These are phyloP conservation scores for Romanomermis culicivorax DNA, from an alignment of 2,888 invertebrate genomes.

Conservation along the genomic window DNA sequence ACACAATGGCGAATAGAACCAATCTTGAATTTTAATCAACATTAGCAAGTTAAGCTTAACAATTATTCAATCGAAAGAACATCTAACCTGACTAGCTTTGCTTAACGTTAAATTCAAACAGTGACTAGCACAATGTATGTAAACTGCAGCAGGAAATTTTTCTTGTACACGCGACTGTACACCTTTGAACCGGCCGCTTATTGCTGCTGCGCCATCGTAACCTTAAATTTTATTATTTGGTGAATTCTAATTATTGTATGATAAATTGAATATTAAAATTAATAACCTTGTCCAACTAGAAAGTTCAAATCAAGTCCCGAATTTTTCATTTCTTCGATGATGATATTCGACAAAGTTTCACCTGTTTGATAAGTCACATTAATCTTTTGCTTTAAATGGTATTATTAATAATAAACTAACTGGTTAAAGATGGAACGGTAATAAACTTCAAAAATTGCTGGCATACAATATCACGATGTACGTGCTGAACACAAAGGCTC, in stretches of 20 bases:
- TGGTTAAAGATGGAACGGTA: conserved; percentile 10
- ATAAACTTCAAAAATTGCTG: conserved; percentile 13
- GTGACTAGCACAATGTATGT: conserved; percentile 15
- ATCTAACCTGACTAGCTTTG: conserved; percentile 9
- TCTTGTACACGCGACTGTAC: conserved; percentile 18
- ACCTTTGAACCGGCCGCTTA: conserved; percentile 17
- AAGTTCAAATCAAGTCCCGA: not conserved
- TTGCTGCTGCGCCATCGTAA: conserved; percentile 21
- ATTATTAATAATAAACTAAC: too few species aligned
- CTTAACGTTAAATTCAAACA: conserved; percentile 13
- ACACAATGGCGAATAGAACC: too few species aligned
- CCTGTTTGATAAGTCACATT: too few species aligned
- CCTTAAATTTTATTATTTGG: not conserved
- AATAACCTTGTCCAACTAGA: conserved; percentile 6
- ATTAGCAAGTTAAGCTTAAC: too few species aligned
- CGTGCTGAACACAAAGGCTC: conserved; percentile 12
- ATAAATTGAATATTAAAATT: not conserved
- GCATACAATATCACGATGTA: conserved; percentile 6
- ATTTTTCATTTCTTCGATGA: conserved; percentile 12
- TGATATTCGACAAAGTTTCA: too few species aligned
- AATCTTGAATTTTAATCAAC: too few species aligned
- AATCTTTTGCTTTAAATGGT: too few species aligned
- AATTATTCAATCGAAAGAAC: too few species aligned
- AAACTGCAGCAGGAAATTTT: conserved; percentile 12
- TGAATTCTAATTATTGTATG: not conserved